phyloP scores from a whole-genome alignment of 1,140 invertebrate genomes.

The Drosophila tristis region DNA sequence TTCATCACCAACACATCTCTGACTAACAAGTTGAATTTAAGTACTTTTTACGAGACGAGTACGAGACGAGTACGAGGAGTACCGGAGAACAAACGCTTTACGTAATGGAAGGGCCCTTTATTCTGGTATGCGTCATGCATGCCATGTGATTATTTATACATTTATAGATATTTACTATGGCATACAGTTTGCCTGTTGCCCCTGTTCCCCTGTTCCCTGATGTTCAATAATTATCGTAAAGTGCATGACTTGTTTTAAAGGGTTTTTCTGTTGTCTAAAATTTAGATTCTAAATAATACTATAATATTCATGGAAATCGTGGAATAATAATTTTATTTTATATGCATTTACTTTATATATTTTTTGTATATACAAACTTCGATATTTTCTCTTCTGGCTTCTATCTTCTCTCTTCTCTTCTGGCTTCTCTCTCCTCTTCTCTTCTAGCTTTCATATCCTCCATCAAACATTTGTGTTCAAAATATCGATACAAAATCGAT shows the following conservation, averaged over 20 bases:
- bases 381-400: too few relatives aligned
- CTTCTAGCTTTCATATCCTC: too few relatives aligned
- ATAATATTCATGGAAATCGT: too few relatives aligned
- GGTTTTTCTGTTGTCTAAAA: neutral
- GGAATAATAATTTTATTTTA: too few relatives aligned
- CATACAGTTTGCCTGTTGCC: constrained; percentile 1
- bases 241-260: constrained; percentile 7
- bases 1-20: constrained; percentile 10
- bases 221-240: neutral
- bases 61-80: constrained; percentile 28
- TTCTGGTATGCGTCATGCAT: constrained; percentile 41
- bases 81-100: constrained; percentile 32
- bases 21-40: constrained; percentile 66
- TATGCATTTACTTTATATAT: too few relatives aligned
- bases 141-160: constrained; percentile 14
- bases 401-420: too few relatives aligned
- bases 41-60: constrained; percentile 46
- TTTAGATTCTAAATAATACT: neutral
- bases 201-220: neutral
- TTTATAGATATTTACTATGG: constrained; percentile 20
- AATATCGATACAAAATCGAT: neutral
- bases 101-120: constrained; percentile 35
- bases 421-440: too few relatives aligned
- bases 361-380: too few relatives aligned
- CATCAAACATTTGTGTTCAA: too few relatives aligned